Evolutionary conservation across 1,140 invertebrate genomes (phyloP), one percentile per base, ranked within the genome.

Genomic region (Zaprionus taronus): DNA sequence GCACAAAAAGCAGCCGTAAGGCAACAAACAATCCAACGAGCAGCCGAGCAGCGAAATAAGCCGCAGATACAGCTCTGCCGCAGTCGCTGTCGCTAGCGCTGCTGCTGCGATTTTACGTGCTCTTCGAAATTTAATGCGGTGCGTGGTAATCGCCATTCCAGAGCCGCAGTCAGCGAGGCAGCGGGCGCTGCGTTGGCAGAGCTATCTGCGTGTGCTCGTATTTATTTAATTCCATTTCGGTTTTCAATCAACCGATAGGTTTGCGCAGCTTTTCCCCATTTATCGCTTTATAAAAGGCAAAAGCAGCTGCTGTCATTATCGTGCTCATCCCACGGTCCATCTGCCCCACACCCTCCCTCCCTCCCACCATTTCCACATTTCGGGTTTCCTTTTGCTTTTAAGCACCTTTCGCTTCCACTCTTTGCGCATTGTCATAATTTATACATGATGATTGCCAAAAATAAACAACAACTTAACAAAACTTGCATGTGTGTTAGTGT

Each of bases 221-320:
- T 89, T 89, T 90, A 89, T 89, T 90, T 89, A 89, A 89, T 89
- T 89, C 80, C 79, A 89, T 89, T 89, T 81, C 57, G 84, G 61
- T 75, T 85, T 85, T 80, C 84, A 89, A 89, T 89, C 85, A 90
- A 77, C 63, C 84, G 72, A 89, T 87, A 84, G 81, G 79, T 81
- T 87, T 86, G 71, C 55, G 63, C 72, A 71, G 76, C 78, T 79
- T 77, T 79, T 24, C 34, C 9, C 31, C 28, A n/a, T 71, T 81
- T 78, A 49, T 56, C 51, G 61, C 55, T 69, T 72, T 67, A 78
- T 63, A 73, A 72, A 67, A 64, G 58, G 57, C 64, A 41, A 44
- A 72, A 65, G 65, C 63, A 64, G 68, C 68, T 51, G 68, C 69
- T 69, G 62, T 70, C 41, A 70, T 57, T 56, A 51, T 53, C 66